These are phyloP conservation scores for Hanleya hanleyi DNA, from an alignment of 2,888 invertebrate genomes.

Conservation along the genomic window DNA sequence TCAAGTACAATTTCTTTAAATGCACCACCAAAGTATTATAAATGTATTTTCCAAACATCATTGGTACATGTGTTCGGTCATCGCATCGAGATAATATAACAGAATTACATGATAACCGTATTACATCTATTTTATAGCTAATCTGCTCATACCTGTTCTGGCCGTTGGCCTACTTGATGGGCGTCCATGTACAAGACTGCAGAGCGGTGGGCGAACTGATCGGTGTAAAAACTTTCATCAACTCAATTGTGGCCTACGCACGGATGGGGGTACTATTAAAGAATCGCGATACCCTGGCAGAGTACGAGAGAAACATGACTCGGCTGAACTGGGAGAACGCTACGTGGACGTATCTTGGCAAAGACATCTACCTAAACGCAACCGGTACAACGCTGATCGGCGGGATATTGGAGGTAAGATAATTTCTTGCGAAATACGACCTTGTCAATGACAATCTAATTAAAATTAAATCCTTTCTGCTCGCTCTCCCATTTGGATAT, in stretches of 20 bases:
- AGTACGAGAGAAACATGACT: neutral
- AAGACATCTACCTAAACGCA: neutral
- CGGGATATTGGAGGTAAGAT: neutral
- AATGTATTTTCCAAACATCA: too few relatives aligned
- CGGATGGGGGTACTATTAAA: neutral
- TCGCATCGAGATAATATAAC: too few relatives aligned
- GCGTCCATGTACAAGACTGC: slow-evolving; percentile 79
- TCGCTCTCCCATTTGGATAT: too few relatives aligned
- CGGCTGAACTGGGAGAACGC: neutral
- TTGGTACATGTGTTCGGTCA: too few relatives aligned
- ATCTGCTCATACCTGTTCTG: slow-evolving; percentile 81
- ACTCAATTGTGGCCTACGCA: slow-evolving; percentile 92
- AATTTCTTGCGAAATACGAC: too few relatives aligned
- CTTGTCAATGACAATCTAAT: too few relatives aligned
- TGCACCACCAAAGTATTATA: too few relatives aligned
- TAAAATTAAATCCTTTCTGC: too few relatives aligned
- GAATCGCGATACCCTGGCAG: neutral
- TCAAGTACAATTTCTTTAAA: too few relatives aligned
- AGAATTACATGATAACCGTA: too few relatives aligned
- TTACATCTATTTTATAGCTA: slow-evolving; percentile 48
- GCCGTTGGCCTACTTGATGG: slow-evolving; percentile 92
- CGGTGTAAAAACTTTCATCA: slow-evolving; percentile 90
- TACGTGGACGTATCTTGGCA: neutral
- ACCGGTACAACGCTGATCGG: neutral
- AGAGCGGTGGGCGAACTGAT: slow-evolving; percentile 85